Conservation (phyloP, 2,113 vertebrate genomes). For the Archilochus colubris region DNA sequence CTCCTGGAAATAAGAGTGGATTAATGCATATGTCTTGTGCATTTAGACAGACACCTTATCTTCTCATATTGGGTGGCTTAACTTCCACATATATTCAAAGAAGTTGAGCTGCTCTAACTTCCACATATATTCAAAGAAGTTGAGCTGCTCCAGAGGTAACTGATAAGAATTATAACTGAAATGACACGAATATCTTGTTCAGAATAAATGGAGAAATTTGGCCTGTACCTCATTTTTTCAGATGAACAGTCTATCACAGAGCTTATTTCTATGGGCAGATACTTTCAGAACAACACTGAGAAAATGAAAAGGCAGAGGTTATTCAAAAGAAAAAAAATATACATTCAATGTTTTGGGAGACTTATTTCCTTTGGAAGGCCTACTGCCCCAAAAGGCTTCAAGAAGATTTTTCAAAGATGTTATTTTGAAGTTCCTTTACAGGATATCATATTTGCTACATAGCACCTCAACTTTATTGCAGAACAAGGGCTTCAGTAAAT, state of each 20-base stretch:
- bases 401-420: not conserved
- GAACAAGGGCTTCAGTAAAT: not conserved
- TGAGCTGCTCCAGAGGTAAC: not conserved
- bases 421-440: not conserved
- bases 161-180: not conserved
- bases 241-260: not conserved
- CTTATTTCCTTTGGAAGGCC: not conserved
- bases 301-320: not conserved
- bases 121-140: not conserved
- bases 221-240: not conserved
- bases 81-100: not conserved
- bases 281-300: not conserved
- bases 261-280: not conserved
- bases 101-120: not conserved
- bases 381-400: not conserved
- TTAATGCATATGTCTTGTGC: not conserved
- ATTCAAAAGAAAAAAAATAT: not conserved
- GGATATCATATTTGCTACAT: not conserved
- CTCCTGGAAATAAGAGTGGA: not conserved
- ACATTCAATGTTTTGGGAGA: not conserved
- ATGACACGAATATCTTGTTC: not conserved
- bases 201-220: not conserved
- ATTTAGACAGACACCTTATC: not conserved
- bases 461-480: not conserved
- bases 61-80: not conserved